These are phyloP conservation scores for Genyomyrus donnyi DNA, from an alignment of 2,113 vertebrate species.

Conservation along the genomic window DNA sequence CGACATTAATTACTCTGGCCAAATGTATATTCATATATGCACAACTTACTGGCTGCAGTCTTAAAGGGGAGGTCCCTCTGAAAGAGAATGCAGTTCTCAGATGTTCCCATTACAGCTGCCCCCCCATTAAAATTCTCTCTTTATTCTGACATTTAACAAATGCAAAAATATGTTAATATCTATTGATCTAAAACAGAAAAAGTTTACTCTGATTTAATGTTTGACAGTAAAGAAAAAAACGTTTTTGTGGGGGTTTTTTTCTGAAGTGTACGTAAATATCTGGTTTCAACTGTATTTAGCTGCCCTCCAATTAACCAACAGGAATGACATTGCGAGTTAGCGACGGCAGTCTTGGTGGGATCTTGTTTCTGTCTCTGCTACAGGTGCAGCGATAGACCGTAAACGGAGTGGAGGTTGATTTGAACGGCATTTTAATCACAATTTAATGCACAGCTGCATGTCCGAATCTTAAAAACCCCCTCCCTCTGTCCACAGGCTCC, in stretches of 20 bases:
- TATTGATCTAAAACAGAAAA: no score
- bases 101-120: not conserved
- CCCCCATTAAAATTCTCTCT: no score
- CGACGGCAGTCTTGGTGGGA: not conserved
- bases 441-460: not conserved
- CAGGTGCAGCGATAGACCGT: not conserved
- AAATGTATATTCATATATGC: not conserved
- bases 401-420: not conserved
- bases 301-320: not conserved
- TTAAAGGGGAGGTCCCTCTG: not conserved
- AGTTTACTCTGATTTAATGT: no score
- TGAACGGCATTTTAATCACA: not conserved
- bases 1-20: not conserved
- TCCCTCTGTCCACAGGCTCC: slow-evolving; percentile 61
- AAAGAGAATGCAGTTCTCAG: not conserved
- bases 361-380: not conserved
- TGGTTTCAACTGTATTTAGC: not conserved
- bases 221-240: no score
- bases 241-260: no score
- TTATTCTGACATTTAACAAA: no score
- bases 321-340: not conserved
- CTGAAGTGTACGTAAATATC: no score
- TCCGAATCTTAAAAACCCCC: not conserved
- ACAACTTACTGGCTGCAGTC: not conserved
- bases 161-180: no score